Evolutionary conservation across 2,113 vertebrate species (phyloP).

Genomic region (Strix aluco): DNA sequence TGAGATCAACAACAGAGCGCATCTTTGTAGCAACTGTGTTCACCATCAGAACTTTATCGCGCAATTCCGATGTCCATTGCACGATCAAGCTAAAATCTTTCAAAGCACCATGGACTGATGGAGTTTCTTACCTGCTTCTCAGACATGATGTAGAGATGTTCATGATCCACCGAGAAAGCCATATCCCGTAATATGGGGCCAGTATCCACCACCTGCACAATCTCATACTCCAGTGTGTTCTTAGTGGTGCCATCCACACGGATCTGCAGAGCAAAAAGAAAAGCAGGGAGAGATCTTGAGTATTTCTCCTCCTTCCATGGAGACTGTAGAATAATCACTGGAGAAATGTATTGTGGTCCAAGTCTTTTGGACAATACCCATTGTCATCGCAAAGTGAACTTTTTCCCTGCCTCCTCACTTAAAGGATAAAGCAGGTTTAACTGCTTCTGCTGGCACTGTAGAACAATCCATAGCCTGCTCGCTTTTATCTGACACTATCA

Average conservation of each 20-base stretch:
- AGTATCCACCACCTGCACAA: slow-evolving; percentile 87
- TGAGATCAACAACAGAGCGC: accelerated
- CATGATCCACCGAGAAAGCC: slow-evolving; percentile 91
- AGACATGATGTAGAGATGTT: slow-evolving; percentile 96
- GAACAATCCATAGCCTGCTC: background rate
- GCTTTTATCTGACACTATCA: background rate
- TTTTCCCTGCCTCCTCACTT: background rate
- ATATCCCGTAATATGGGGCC: slow-evolving; percentile 92
- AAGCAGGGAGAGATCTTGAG: background rate
- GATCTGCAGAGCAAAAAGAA: slow-evolving; percentile 76
- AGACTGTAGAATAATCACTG: background rate
- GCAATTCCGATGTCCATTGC: background rate
- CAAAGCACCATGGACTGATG: accelerated
- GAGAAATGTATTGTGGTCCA: background rate
- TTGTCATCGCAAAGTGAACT: background rate
- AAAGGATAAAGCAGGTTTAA: background rate
- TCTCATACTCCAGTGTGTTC: slow-evolving; percentile 90
- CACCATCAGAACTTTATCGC: background rate
- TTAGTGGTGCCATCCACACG: slow-evolving; percentile 89
- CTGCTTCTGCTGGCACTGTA: background rate
- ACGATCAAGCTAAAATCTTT: background rate
- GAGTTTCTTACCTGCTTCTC: slow-evolving; percentile 89
- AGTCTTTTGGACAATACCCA: background rate
- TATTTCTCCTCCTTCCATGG: background rate
- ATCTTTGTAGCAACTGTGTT: background rate